Conservation (phyloP, 2,113 vertebrate species). For the Pluvianellus socialis region DNA sequence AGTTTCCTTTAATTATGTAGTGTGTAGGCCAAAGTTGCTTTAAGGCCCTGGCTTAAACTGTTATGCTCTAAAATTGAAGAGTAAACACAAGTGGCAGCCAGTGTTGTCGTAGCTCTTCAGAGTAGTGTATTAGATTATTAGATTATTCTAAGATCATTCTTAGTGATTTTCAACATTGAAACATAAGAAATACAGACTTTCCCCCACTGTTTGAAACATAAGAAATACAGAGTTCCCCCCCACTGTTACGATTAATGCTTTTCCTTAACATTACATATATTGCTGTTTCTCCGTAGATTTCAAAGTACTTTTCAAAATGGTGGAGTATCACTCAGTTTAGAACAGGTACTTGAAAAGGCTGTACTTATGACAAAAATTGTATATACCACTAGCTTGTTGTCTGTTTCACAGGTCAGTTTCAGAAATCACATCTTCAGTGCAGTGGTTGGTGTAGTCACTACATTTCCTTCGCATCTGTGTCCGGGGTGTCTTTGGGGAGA, state of each 20-base stretch:
- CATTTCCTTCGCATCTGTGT: neutral
- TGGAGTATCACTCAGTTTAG: neutral
- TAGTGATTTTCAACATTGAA: neutral
- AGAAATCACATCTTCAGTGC: neutral
- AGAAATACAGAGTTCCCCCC: accelerated
- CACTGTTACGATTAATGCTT: accelerated
- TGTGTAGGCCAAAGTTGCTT: neutral
- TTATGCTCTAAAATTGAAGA: neutral
- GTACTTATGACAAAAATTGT: accelerated
- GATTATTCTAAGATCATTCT: neutral
- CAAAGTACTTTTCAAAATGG: neutral
- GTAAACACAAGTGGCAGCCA: neutral
- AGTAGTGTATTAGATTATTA: neutral
- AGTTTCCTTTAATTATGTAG: neutral
- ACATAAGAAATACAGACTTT: accelerated
- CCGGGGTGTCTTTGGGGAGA: neutral
- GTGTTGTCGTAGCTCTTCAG: neutral
- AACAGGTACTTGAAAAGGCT: neutral
- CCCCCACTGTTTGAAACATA: too few relatives aligned
- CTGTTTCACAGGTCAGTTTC: neutral
- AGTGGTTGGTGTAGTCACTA: neutral
- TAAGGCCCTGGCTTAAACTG: neutral
- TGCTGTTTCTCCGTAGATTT: neutral
- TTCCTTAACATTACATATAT: neutral
- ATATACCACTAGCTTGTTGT: neutral